Percentiles rank a stretch among this genome's conserved stretches.
phyloP scores from a whole-genome alignment of 2,888 invertebrate species.

The Synergus umbraculus region DNA sequence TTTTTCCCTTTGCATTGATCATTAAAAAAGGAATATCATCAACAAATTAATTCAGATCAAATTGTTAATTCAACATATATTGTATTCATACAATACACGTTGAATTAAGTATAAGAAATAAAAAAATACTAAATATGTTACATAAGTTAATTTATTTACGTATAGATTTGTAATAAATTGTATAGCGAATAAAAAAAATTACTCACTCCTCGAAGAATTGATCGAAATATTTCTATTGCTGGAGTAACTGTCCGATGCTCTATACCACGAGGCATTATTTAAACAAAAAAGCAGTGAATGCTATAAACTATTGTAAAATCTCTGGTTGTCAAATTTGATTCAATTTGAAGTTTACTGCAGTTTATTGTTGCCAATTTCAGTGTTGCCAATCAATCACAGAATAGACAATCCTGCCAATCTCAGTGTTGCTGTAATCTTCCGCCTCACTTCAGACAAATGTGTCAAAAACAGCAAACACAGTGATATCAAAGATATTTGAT shows the following conservation, averaged over 20 bases:
- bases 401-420: no score
- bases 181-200: not conserved
- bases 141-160: not conserved
- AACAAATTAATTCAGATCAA: no score
- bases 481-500: no score
- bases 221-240: constrained; percentile 45
- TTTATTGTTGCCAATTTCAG: no score
- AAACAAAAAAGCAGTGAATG: not conserved
- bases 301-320: not conserved
- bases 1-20: not conserved
- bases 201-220: constrained; percentile 61
- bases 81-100: not conserved
- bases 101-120: not conserved
- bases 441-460: no score
- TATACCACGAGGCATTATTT: constrained; percentile 48
- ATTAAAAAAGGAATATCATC: no score
- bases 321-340: not conserved
- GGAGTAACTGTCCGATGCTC: constrained; percentile 57
- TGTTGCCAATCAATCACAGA: no score
- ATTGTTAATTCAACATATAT: no score
- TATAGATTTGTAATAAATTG: not conserved
- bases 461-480: no score
- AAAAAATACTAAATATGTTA: constrained; percentile 41
- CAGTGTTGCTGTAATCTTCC: no score
- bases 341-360: not conserved